Base-by-base conservation (phyloP, 2,113 vertebrate genomes). In the Reinhardtius hippoglossoides region DNA sequence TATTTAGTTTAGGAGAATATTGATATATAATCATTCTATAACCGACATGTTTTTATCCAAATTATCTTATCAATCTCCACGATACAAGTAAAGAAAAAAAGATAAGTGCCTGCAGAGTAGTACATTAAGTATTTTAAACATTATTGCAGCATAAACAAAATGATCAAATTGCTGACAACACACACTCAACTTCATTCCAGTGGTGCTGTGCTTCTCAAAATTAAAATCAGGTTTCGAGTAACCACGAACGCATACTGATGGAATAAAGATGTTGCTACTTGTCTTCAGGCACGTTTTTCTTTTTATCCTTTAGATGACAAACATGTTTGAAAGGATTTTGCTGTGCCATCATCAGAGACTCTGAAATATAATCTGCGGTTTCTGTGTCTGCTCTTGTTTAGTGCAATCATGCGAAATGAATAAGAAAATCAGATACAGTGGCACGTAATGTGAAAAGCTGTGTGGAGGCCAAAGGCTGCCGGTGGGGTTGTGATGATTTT, bases 231-330 rank as follows among this genome's bases (percentile, higher is more conserved):
- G 44, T 86, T 87, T 75, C 55, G 0, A 37, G 37, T 85, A 82
- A 81, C 82, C 78, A 70, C 21, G 14, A 37, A 57, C 42, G 16
- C 23, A 64, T 7, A 50, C 46, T 81, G 77, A 89, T 78, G 62
- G 58, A 85, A 66, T 59, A 77, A 87, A 87, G 56, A 80, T 84
- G 80, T 78, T 74, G 35, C 71, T 58, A 23, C 65, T 80, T 64
- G 50, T 67, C 71, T 35, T 70, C 56, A 37, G 31, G 44, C 54
- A 23, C 15, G 60, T 44, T 21, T 61, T 62, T 75, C 50, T 68
- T 54, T 54, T 7, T 69, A 48, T 74, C 66, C 60, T 78, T 56
- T 31, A 31, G 40, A 54, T 12, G 27, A 75, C 59, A 86, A 81
- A 83, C 42, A 67, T 58, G 57, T 84, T 70, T 58, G 10, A 48